A percentile compares a stretch with the other conserved stretches of the same genome.
phyloP scores from a whole-genome alignment of 2,113 vertebrate species.

The Mobula hypostoma region DNA sequence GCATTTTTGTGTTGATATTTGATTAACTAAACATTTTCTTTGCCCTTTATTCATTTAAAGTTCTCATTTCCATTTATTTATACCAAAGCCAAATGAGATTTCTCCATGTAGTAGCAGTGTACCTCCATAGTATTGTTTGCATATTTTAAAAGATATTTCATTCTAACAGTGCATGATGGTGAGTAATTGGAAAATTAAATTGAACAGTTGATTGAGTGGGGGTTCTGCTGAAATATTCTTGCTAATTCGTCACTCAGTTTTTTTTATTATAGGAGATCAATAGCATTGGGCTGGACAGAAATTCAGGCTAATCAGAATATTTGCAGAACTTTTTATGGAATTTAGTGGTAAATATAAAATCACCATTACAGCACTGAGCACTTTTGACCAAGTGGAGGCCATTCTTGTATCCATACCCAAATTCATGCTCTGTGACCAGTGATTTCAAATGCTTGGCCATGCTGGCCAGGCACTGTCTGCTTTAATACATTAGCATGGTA shows the following conservation, averaged over 20 bases:
- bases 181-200: background rate
- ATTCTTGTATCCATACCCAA: too few species aligned
- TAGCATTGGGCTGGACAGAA: background rate
- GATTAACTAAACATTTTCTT: slow-evolving; percentile 8
- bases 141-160: slow-evolving; percentile 5
- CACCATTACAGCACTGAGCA: too few species aligned
- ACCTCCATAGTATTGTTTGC: background rate
- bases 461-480: too few species aligned
- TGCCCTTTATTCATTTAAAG: slow-evolving; percentile 8
- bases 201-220: background rate
- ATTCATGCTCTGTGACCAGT: too few species aligned
- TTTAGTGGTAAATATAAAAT: too few species aligned
- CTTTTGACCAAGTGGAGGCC: too few species aligned
- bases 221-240: background rate
- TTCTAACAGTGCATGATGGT: background rate
- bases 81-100: slow-evolving; percentile 19
- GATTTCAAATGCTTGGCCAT: too few species aligned
- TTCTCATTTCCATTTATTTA: slow-evolving; percentile 7
- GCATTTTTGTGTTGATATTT: slow-evolving; percentile 30
- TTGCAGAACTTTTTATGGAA: background rate
- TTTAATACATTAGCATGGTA: too few species aligned
- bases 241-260: too few species aligned
- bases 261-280: background rate
- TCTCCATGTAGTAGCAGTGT: background rate
- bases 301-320: background rate